These are phyloP conservation scores for Lamprologus sp. DNA, from an alignment of 2,113 vertebrate genomes.

Conservation along the genomic window DNA sequence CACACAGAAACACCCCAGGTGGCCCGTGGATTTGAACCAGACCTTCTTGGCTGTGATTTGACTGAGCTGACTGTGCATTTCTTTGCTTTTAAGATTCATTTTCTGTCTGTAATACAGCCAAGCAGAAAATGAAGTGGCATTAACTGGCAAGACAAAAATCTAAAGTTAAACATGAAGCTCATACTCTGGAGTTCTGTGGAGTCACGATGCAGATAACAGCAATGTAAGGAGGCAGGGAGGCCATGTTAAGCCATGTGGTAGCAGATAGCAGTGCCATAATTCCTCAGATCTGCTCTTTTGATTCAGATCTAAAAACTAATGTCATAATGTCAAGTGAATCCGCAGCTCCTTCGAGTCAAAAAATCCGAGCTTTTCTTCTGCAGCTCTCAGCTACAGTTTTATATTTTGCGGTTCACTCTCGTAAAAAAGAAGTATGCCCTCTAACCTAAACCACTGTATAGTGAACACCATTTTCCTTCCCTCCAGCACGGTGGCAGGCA, in stretches of 20 bases:
- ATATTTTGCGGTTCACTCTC: not conserved
- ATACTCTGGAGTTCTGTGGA: not conserved
- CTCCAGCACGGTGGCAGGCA: not conserved
- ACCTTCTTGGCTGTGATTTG: not conserved
- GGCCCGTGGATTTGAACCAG: not conserved
- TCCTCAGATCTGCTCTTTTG: not conserved
- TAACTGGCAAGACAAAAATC: not conserved
- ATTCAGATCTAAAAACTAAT: not conserved
- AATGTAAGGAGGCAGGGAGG: not conserved
- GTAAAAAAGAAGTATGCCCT: not conserved
- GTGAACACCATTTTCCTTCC: not conserved
- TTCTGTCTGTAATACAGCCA: not conserved
- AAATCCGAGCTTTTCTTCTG: not conserved
- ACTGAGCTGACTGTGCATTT: not conserved
- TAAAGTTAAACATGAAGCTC: not conserved
- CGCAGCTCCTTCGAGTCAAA: not conserved
- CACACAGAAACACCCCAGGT: not conserved
- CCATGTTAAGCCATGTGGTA: not conserved
- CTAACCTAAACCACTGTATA: not conserved
- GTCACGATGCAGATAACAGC: not conserved
- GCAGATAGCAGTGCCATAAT: not conserved
- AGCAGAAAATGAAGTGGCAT: not conserved
- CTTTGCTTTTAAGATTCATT: not conserved
- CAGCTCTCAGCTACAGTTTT: not conserved
- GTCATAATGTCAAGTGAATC: not conserved